phyloP scores from a whole-genome alignment of 2,888 invertebrate species.

The Hofmannophila pseudospretella region DNA sequence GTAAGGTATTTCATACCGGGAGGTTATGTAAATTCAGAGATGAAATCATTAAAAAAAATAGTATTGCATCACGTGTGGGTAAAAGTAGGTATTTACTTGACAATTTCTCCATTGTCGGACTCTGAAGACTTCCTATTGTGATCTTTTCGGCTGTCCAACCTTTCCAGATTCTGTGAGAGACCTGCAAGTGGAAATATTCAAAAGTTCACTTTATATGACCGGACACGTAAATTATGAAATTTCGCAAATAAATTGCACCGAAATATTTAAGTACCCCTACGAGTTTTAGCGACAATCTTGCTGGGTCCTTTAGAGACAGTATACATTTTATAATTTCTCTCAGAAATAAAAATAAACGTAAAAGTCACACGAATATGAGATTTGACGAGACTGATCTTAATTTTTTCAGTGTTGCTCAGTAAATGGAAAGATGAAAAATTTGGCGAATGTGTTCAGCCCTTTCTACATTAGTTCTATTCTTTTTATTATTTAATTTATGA shows the following conservation, averaged over 20 bases:
- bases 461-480: too few relatives aligned
- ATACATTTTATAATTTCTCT: slow-evolving; percentile 83
- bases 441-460: too few relatives aligned
- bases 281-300: slow-evolving; percentile 91
- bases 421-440: background rate
- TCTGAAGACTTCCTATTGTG: slow-evolving; percentile 82
- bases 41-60: slow-evolving; percentile 43
- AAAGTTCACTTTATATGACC: slow-evolving; percentile 32
- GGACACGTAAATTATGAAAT: slow-evolving; percentile 16
- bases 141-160: slow-evolving; percentile 85
- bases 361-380: slow-evolving; percentile 40
- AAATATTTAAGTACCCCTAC: slow-evolving; percentile 79
- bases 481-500: too few relatives aligned
- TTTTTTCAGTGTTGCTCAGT: background rate
- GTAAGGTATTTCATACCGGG: slow-evolving; percentile 27
- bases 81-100: slow-evolving; percentile 74
- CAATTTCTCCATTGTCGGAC: slow-evolving; percentile 81
- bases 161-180: slow-evolving; percentile 88
- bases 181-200: slow-evolving; percentile 72
- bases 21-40: slow-evolving; percentile 74
- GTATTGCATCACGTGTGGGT: slow-evolving; percentile 30
- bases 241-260: slow-evolving; percentile 9
- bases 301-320: slow-evolving; percentile 92
- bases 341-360: slow-evolving; percentile 59
- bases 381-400: background rate